Evolutionary conservation across 2,888 invertebrate species (phyloP).

Genomic region (Deilephila porcellus): DNA sequence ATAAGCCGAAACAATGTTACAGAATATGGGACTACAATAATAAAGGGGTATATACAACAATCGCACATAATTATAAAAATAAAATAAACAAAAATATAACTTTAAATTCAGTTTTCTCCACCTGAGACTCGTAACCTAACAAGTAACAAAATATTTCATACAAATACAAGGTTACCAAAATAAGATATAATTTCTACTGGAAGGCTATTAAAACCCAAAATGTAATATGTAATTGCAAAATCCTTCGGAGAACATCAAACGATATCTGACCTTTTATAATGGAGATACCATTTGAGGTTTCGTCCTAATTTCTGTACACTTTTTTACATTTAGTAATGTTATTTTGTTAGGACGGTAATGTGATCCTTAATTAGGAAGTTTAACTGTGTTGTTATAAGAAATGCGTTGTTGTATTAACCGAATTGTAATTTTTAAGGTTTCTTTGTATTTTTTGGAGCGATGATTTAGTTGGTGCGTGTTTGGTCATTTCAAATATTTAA

Average conservation of each 20-base stretch:
- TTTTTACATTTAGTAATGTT: not conserved
- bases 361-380: constrained; percentile 19
- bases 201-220: constrained; percentile 17
- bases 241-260: constrained; percentile 18
- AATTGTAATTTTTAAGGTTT: not conserved
- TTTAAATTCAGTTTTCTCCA: too few relatives aligned
- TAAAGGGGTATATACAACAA: too few relatives aligned
- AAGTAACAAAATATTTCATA: constrained; percentile 6
- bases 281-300: constrained; percentile 19
- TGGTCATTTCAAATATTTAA: too few relatives aligned
- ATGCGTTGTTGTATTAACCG: not conserved
- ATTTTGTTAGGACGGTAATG: constrained; percentile 18
- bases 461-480: not conserved
- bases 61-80: too few relatives aligned
- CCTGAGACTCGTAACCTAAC: not conserved
- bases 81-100: too few relatives aligned
- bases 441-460: too few relatives aligned
- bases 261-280: constrained; percentile 22
- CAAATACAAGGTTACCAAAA: constrained; percentile 14
- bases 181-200: constrained; percentile 10
- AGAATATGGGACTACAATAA: too few relatives aligned
- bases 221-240: constrained; percentile 17
- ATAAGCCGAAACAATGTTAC: too few relatives aligned
- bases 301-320: constrained; percentile 14
- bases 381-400: constrained; percentile 7